These are phyloP conservation scores for Scaptomyza polygonia DNA, from an alignment of 2,888 invertebrate species.

Conservation along the genomic window DNA sequence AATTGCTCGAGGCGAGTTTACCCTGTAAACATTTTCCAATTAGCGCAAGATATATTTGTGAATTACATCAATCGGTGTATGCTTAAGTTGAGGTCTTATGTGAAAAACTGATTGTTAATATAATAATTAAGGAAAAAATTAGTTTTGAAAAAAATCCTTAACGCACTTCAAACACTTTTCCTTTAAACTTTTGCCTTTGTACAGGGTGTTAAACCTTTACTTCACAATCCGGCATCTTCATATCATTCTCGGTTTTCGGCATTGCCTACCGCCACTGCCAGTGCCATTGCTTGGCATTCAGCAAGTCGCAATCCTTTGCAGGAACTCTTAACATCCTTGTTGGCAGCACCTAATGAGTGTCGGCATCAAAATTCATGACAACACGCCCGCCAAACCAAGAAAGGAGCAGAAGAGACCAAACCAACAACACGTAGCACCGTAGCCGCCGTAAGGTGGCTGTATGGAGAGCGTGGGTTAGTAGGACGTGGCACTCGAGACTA, in stretches of 20 bases:
- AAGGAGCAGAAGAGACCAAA: neutral
- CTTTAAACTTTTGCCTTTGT: neutral
- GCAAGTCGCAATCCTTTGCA: slow-evolving; percentile 71
- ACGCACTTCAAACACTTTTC: too few relatives aligned
- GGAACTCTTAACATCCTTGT: slow-evolving; percentile 47
- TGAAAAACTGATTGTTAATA: too few relatives aligned
- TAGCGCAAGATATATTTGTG: neutral
- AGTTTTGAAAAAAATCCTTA: too few relatives aligned
- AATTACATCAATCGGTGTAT: too few relatives aligned
- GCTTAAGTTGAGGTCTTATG: too few relatives aligned
- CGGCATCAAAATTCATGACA: slow-evolving; percentile 78
- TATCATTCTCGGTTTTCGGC: slow-evolving; percentile 8
- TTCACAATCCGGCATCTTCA: slow-evolving; percentile 14
- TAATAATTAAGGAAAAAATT: too few relatives aligned
- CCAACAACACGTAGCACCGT: slow-evolving; percentile 13
- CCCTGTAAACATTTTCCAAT: neutral
- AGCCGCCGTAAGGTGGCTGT: neutral
- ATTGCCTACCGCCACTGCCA: neutral
- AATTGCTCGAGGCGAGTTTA: neutral
- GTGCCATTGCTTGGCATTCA: slow-evolving; percentile 15
- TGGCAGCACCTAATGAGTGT: slow-evolving; percentile 71
- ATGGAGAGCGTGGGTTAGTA: neutral
- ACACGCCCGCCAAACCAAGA: slow-evolving; percentile 53
- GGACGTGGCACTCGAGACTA: slow-evolving; percentile 32
- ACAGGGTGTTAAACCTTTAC: slow-evolving; percentile 2